Percentiles rank a stretch among this genome's conserved stretches.
phyloP scores from a whole-genome alignment of 2,113 vertebrate species.

The Sylvilagus bachmani region DNA sequence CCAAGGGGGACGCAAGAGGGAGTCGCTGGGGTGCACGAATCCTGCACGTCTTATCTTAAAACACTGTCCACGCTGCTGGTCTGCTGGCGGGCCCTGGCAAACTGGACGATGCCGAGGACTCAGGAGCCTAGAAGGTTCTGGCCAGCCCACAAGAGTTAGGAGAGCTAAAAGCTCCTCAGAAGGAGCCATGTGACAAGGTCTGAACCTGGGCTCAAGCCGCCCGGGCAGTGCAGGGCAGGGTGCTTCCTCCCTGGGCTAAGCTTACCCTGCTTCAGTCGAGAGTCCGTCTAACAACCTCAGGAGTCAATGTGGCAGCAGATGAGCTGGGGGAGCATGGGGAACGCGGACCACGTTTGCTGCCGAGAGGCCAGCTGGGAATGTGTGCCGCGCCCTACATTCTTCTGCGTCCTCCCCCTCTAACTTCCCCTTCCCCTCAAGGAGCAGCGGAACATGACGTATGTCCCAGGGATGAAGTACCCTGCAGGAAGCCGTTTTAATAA shows the following conservation, averaged over 20 bases:
- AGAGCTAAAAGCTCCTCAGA: background rate
- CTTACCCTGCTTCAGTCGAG: conserved; percentile 19
- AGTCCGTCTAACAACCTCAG: conserved; percentile 27
- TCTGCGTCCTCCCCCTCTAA: background rate
- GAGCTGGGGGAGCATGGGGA: background rate
- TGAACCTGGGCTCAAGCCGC: background rate
- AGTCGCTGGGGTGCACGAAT: fast-evolving
- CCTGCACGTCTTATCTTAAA: background rate
- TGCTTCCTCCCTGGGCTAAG: background rate
- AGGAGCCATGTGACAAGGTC: background rate
- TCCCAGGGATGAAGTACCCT: conserved; percentile 38
- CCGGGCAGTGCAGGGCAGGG: background rate
- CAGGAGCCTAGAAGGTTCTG: background rate
- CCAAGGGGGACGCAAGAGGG: no score
- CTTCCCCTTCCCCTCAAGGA: conserved; percentile 20
- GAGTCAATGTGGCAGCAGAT: conserved; percentile 39
- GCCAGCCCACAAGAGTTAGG: background rate
- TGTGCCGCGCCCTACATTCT: conserved; percentile 54
- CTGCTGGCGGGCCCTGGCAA: no score
- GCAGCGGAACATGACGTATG: background rate
- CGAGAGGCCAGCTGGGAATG: conserved; percentile 48
- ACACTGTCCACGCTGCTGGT: background rate
- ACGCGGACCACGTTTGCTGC: background rate
- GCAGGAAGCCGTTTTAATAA: background rate
- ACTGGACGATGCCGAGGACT: background rate